phyloP scores from a whole-genome alignment of 2,888 invertebrate species.

The Pyrrhosoma nymphula region DNA sequence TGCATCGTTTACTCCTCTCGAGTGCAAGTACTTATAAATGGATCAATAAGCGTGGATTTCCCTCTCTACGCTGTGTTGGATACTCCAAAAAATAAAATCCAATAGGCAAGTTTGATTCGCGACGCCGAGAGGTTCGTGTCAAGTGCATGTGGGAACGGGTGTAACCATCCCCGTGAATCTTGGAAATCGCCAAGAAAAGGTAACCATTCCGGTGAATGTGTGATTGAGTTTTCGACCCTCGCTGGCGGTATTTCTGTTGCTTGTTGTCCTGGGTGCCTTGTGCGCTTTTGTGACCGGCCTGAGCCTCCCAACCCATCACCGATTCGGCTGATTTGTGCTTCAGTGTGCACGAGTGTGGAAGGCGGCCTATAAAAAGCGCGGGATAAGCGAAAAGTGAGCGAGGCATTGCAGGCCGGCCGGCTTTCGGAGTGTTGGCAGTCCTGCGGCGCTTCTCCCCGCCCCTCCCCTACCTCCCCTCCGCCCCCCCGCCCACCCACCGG shows the following conservation, averaged over 20 bases:
- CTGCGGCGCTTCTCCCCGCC: conserved; percentile 35
- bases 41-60: neutral
- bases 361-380: neutral
- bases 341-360: neutral
- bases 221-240: too few relatives aligned
- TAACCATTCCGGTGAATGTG: too few relatives aligned
- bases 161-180: too few relatives aligned
- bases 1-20: neutral
- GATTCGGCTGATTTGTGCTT: neutral
- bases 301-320: too few relatives aligned
- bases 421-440: conserved; percentile 26
- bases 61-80: neutral
- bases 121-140: neutral
- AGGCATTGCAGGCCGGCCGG: neutral
- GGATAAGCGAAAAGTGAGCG: neutral
- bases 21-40: neutral
- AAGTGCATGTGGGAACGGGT: neutral
- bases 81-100: neutral
- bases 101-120: neutral
- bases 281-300: too few relatives aligned
- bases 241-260: too few relatives aligned
- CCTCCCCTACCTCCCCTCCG: neutral
- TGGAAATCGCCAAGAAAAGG: too few relatives aligned
- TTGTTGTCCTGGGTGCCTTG: too few relatives aligned
- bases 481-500: neutral